phyloP scores from a whole-genome alignment of 1,140 invertebrate species.

The Penaeus chinensis region DNA sequence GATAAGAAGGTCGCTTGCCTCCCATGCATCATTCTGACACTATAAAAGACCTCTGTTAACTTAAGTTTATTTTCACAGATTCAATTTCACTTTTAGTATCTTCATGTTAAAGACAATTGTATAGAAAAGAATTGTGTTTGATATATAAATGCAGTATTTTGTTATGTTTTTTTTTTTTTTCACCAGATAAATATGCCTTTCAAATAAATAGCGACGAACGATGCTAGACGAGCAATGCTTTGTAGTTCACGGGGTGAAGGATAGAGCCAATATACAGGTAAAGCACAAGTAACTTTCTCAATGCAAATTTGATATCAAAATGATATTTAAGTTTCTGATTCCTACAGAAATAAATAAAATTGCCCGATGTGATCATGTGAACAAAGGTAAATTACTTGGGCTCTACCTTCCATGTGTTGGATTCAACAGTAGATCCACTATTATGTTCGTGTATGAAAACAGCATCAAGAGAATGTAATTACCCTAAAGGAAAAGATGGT shows the following conservation, averaged over 20 bases:
- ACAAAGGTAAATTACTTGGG: too few species aligned
- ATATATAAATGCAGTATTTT: not conserved
- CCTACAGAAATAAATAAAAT: too few species aligned
- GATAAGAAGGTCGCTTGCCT: constrained; percentile 20
- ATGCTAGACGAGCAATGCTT: constrained; percentile 37
- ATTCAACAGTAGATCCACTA: too few species aligned
- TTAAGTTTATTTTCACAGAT: not conserved
- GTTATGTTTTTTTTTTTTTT: not conserved
- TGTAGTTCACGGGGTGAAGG: too few species aligned
- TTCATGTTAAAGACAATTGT: not conserved
- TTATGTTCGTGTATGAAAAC: too few species aligned
- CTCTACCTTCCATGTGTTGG: too few species aligned
- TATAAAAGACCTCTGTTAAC: not conserved
- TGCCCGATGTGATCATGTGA: too few species aligned
- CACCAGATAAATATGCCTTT: constrained; percentile 33
- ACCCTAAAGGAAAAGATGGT: too few species aligned
- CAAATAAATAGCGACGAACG: constrained; percentile 42
- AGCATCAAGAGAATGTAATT: too few species aligned
- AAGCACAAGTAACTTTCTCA: not conserved
- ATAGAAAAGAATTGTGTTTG: too few species aligned
- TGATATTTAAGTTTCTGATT: not conserved
- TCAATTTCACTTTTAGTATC: not conserved
- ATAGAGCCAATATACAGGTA: not conserved
- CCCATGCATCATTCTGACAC: not conserved
- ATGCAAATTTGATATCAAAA: not conserved